Evolutionary conservation across 2,888 invertebrate species (phyloP).

Genomic region (Copidosoma aretas): DNA sequence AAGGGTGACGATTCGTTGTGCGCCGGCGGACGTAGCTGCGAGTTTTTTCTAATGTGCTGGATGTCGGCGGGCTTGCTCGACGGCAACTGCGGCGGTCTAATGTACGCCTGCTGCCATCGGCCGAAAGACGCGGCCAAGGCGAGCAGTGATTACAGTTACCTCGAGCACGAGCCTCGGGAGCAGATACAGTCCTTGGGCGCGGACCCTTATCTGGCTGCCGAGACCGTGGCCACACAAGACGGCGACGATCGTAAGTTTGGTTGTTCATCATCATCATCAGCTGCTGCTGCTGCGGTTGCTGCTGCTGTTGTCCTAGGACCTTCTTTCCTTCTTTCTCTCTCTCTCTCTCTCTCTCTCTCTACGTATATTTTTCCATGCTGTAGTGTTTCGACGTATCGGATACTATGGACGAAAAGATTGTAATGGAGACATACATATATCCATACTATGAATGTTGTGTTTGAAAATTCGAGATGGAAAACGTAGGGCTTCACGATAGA

Average conservation of each 20-base stretch:
- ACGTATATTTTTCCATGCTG: too few relatives aligned
- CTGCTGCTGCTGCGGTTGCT: too few relatives aligned
- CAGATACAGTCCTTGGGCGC: conserved; percentile 54
- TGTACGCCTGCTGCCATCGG: conserved; percentile 88
- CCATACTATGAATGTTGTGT: too few relatives aligned
- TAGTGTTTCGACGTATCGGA: too few relatives aligned
- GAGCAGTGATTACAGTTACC: conserved; percentile 58
- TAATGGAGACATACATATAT: too few relatives aligned
- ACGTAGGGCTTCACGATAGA: too few relatives aligned
- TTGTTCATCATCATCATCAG: too few relatives aligned
- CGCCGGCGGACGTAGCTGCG: conserved; percentile 80
- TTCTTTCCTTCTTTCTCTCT: too few relatives aligned
- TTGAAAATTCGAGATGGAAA: too few relatives aligned
- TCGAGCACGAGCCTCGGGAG: conserved; percentile 58
- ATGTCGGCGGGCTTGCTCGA: conserved; percentile 86
- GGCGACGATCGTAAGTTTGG: conserved; percentile 69
- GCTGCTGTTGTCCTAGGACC: too few relatives aligned
- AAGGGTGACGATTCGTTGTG: conserved; percentile 68
- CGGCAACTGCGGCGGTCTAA: conserved; percentile 81
- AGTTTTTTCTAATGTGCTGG: conserved; percentile 92
- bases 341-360: too few relatives aligned
- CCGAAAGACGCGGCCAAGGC: conserved; percentile 59
- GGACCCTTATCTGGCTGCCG: conserved; percentile 66
- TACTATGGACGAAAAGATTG: too few relatives aligned
- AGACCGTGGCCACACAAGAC: conserved; percentile 43